Evolutionary conservation across 2,888 invertebrate species (phyloP).

Genomic region (Tetragonisca angustula): DNA sequence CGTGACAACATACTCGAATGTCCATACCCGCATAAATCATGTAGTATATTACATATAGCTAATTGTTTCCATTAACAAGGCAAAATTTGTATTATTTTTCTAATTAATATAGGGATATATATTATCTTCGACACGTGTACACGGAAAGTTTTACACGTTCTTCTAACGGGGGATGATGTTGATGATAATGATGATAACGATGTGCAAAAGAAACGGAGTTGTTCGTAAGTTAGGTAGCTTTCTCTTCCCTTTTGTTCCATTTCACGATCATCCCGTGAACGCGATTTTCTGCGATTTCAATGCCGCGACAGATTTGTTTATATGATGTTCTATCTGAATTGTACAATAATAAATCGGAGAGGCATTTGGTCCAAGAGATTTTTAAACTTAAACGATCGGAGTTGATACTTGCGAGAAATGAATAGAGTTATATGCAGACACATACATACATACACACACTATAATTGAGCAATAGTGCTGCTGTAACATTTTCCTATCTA

Average conservation of each 20-base stretch:
- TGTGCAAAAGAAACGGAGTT: constrained; percentile 50
- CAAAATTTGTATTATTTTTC: constrained; percentile 82
- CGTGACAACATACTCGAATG: constrained; percentile 81
- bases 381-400: constrained; percentile 34
- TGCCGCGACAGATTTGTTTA: constrained; percentile 7
- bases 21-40: constrained; percentile 73
- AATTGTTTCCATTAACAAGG: constrained; percentile 79
- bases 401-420: constrained; percentile 28
- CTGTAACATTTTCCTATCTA: constrained; percentile 79
- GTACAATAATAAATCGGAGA: constrained; percentile 35
- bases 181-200: constrained; percentile 44
- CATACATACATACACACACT: constrained; percentile 46
- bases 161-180: constrained; percentile 43
- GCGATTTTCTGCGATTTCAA: constrained; percentile 26
- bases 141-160: constrained; percentile 49
- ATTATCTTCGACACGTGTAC: constrained; percentile 60
- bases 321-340: constrained; percentile 23
- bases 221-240: constrained; percentile 63
- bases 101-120: constrained; percentile 77
- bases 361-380: constrained; percentile 16
- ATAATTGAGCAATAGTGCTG: constrained; percentile 60
- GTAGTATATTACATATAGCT: constrained; percentile 76
- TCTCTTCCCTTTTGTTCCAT: constrained; percentile 37
- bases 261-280: constrained; percentile 39
- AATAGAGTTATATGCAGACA: constrained; percentile 41